Base-by-base conservation (phyloP, 2,797 vertebrate genomes). In the Leptoclinus maculatus region DNA sequence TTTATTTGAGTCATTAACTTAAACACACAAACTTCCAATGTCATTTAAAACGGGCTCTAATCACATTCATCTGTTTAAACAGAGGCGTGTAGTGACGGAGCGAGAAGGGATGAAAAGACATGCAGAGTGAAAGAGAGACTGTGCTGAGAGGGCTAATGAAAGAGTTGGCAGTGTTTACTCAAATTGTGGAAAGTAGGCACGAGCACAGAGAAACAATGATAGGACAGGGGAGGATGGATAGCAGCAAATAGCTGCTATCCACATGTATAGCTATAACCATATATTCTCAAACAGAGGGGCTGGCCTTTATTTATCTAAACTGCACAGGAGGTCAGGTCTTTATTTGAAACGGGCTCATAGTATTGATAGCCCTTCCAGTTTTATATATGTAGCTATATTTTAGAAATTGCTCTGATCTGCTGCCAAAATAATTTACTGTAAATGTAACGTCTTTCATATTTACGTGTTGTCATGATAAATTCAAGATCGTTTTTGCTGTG, bases 1-100 rank as follows among this genome's bases (percentile, higher is more conserved):
- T 87, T 91, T 90, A 89, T 89, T 90, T 90, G 93, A 95, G 86
- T 92, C 91, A 88, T 92, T 91, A n/a, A n/a, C n/a, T n/a, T n/a
- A 93, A 94, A 94, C 89, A 94, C 83, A 93, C 91, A 93, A 95
- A 95, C 91, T 91, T 87, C 88, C 90, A 93, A 92, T 93, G 92
- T 90, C 91, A 92, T 93, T 92, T 91, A 91, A 94, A 94, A 92
- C 87, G 79, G 84, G 76, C 79, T 91, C 73, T 95, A 95, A 96
- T 94, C 93, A 93, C 91, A 90, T 94, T 93, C 92, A 94, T 94
- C 94, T 94, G 94, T 94, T 94, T 92, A 94, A 94, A 94, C 92
- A 94, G 89, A 90, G 92, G 85, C 78, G 47, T 59, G 77, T 56
- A 65, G 83, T 81, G 84, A 83, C 73, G 19, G 82, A 82, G 81